phyloP scores from a whole-genome alignment of 1,140 invertebrate genomes.

The Chlorops oryzae region DNA sequence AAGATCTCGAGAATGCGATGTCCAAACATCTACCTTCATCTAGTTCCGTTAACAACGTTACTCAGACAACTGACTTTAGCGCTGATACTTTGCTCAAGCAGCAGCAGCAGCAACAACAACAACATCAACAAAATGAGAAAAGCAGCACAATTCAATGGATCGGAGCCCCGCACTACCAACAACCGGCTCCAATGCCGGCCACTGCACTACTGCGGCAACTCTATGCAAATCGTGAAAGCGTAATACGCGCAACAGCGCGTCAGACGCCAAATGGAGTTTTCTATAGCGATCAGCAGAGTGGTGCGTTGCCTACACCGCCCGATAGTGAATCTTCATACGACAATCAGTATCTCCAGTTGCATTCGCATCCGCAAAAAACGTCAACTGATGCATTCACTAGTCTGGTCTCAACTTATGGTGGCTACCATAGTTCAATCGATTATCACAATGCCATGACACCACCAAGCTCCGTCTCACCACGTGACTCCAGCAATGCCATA shows the following conservation, averaged over 20 bases:
- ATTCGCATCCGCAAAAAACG: constrained; percentile 53
- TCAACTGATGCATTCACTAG: constrained; percentile 55
- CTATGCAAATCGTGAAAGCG: constrained; percentile 89
- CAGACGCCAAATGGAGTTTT: constrained; percentile 46
- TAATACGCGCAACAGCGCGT: constrained; percentile 67
- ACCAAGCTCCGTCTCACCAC: constrained; percentile 87
- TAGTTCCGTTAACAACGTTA: constrained; percentile 22
- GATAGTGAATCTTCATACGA: constrained; percentile 74
- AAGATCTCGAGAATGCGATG: constrained; percentile 93
- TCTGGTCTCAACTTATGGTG: constrained; percentile 57
- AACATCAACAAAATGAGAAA: constrained; percentile 38
- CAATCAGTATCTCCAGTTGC: constrained; percentile 62
- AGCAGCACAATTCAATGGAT: constrained; percentile 89
- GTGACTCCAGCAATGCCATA: constrained; percentile 54
- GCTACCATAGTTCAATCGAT: constrained; percentile 61
- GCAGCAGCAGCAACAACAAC: constrained; percentile 61
- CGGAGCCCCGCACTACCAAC: constrained; percentile 69
- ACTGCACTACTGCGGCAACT: constrained; percentile 82
- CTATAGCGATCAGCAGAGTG: constrained; percentile 54
- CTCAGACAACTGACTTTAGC: constrained; percentile 69
- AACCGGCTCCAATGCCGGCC: constrained; percentile 64
- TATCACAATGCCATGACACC: constrained; percentile 92
- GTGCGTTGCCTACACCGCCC: constrained; percentile 78
- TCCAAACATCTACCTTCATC: constrained; percentile 82
- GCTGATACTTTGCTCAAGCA: constrained; percentile 69